Evolutionary conservation across 1,140 invertebrate genomes (phyloP).

Genomic region (Metaphire vulgaris): DNA sequence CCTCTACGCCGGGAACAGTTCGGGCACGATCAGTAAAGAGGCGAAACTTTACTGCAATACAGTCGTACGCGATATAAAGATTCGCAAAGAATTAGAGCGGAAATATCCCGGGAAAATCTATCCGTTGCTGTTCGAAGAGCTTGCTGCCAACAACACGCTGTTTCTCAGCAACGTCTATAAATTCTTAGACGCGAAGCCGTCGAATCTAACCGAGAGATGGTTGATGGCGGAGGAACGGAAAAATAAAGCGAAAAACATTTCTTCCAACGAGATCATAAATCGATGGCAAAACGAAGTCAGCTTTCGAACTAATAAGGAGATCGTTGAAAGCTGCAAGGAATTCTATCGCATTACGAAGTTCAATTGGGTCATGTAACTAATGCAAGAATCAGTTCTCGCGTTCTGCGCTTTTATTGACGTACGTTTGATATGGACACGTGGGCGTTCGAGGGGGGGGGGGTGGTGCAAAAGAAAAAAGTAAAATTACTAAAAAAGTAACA

Average conservation of each 20-base stretch:
- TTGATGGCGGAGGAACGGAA: neutral
- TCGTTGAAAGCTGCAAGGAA: neutral
- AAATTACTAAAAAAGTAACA: too few relatives aligned
- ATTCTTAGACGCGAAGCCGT: neutral
- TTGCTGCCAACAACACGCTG: neutral
- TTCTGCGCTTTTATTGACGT: too few relatives aligned
- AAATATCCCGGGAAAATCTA: neutral
- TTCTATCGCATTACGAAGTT: neutral
- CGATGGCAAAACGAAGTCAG: neutral
- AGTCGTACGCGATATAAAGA: neutral
- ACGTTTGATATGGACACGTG: too few relatives aligned
- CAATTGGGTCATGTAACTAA: neutral
- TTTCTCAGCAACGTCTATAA: neutral
- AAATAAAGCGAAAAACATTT: neutral
- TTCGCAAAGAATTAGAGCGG: neutral
- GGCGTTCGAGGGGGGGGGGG: too few relatives aligned
- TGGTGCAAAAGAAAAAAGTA: too few relatives aligned
- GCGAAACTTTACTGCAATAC: neutral
- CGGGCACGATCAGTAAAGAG: neutral
- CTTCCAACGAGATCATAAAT: neutral
- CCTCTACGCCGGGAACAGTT: neutral
- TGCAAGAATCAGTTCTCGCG: too few relatives aligned
- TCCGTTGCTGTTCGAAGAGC: neutral
- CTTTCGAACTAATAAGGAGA: neutral
- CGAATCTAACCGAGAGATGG: neutral